phyloP scores from a whole-genome alignment of 2,888 invertebrate species.

The Villa cingulata region DNA sequence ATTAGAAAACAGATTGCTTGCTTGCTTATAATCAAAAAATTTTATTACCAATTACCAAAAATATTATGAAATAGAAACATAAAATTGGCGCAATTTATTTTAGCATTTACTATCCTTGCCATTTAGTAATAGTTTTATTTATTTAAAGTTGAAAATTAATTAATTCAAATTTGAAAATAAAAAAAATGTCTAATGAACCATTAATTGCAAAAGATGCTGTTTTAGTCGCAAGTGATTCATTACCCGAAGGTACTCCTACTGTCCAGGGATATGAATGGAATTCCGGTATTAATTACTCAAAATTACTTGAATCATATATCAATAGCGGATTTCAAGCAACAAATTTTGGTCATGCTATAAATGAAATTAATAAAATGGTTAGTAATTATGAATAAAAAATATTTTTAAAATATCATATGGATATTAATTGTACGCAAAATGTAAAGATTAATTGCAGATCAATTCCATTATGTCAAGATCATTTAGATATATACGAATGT shows the following conservation, averaged over 20 bases:
- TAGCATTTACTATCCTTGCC: no score
- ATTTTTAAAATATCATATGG: neutral
- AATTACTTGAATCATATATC: constrained; percentile 64
- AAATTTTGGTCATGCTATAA: constrained; percentile 78
- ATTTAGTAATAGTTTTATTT: no score
- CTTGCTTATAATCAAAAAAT: no score
- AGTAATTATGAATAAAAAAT: neutral
- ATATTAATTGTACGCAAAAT: no score
- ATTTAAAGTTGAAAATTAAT: neutral
- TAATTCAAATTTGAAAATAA: neutral
- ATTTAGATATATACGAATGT: constrained; percentile 52
- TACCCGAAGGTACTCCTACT: constrained; percentile 51
- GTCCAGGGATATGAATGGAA: constrained; percentile 91
- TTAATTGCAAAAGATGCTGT: constrained; percentile 56
- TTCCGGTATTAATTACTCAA: constrained; percentile 70
- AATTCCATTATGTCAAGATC: constrained; percentile 52
- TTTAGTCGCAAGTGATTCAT: constrained; percentile 49
- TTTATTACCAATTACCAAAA: no score
- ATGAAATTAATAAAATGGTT: constrained; percentile 87
- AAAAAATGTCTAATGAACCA: constrained; percentile 25
- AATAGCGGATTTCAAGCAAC: constrained; percentile 95
- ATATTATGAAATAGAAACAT: no score
- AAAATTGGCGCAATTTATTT: no score
- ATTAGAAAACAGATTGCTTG: no score
- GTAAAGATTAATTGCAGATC: constrained; percentile 53